Conservation (phyloP, 2,888 invertebrate species). For the Ferrisia virgata region DNA sequence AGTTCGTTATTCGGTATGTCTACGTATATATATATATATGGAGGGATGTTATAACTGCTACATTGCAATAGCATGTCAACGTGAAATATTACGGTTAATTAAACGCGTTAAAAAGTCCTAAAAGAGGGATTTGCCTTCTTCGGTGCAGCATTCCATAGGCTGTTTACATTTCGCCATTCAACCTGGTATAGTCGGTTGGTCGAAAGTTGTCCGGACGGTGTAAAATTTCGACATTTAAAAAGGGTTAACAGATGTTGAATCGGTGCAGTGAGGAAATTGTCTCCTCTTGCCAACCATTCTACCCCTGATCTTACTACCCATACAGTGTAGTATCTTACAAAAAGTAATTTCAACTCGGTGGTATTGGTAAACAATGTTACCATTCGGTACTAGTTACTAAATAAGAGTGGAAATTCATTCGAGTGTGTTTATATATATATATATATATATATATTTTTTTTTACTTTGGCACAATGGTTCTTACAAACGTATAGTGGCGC, state of each 20-base stretch:
- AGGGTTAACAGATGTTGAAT: not conserved
- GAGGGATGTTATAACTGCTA: too few relatives aligned
- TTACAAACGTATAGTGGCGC: not conserved
- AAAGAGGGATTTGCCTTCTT: not conserved
- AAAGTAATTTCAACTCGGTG: conserved; percentile 24
- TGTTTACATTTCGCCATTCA: conserved; percentile 6
- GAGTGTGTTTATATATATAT: not conserved
- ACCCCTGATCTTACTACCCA: too few relatives aligned
- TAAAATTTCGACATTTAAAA: not conserved
- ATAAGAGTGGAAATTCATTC: not conserved
- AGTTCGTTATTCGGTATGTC: too few relatives aligned
- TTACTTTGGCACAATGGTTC: too few relatives aligned
- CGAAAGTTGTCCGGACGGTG: not conserved
- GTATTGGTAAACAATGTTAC: conserved; percentile 17
- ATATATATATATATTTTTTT: too few relatives aligned
- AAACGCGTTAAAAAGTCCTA: conserved; percentile 2
- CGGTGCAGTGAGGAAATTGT: not conserved
- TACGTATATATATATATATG: too few relatives aligned
- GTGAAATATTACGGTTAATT: conserved; percentile 30
- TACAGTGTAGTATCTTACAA: too few relatives aligned
- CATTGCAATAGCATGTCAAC: not conserved
- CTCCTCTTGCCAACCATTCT: too few relatives aligned
- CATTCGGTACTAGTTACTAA: not conserved
- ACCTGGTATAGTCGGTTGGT: too few relatives aligned
- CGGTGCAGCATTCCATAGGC: not conserved